Base-by-base conservation (phyloP, 2,113 vertebrate genomes). In the Oriolus oriolus region DNA sequence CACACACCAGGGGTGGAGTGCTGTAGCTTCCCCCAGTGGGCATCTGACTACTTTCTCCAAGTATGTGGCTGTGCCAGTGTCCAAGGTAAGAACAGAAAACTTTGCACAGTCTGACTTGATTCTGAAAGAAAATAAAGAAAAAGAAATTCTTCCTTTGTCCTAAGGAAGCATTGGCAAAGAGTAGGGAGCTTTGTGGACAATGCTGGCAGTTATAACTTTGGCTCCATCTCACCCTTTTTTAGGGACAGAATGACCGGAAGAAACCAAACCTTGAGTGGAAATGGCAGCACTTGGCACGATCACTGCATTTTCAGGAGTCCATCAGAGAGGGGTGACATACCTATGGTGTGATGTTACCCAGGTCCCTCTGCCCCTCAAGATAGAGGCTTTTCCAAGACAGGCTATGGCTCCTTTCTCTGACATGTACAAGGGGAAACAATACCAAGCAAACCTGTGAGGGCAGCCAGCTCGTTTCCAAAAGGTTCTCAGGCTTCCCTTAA, bases 191-290 rank as follows among this genome's bases (percentile, higher is more conserved):
- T 71, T 71, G 17, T 30, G 41, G 31, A 87, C 81, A 84, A 37
- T 0, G 1, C 4, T 11, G 22, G 6, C 41, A 57, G 53, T 21
- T 5, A 1, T 26, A 44, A 44, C 20, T 89, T n/a, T 10, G 27
- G 47, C 27, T 93, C 10, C 12, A 24, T n/a, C 57, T 81, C 1
- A 1, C 44, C 73, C 21, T 59, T 69, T 59, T 69, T 45, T 19
- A 68, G 27, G 31, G 60, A 31, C 15, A 89, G 45, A 75, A 79
- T 5, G 41, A 84, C 3, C 18, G 56, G 11, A 44, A 80, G 23
- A 65, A 80, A 74, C 7, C 44, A 87, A 81, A 33, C 21, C 16
- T 8, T 30, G 41, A 33, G 17, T 50, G 13, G 35, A 92, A 74
- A 1, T 1, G 33, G 45, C 64, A 49, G 73, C 30, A 15, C 39